A percentile compares a stretch with the other conserved stretches of the same genome.
Evolutionary conservation across 2,888 invertebrate species (phyloP).

Genomic region (Ptilodon capucinus): DNA sequence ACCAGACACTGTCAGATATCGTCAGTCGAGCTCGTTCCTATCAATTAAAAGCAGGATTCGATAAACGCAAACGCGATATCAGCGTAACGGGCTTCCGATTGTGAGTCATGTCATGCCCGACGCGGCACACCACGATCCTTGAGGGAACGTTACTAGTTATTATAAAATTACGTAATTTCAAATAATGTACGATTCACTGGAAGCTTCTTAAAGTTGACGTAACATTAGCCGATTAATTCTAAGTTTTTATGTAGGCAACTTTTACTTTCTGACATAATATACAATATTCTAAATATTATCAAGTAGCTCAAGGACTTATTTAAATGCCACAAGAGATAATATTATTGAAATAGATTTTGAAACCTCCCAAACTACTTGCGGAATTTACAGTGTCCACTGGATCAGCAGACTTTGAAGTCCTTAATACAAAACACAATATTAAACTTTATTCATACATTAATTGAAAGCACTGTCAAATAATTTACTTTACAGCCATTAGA

Average conservation of each 20-base stretch:
- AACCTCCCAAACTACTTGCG: too few relatives aligned
- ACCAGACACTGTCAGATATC: neutral
- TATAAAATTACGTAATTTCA: constrained; percentile 20
- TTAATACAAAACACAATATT: too few relatives aligned
- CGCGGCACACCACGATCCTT: constrained; percentile 11
- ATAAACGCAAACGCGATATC: constrained; percentile 13
- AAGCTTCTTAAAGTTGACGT: neutral
- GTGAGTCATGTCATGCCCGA: constrained; percentile 26
- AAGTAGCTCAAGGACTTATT: neutral
- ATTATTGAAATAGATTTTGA: too few relatives aligned
- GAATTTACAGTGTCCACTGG: neutral
- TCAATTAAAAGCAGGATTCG: constrained; percentile 22
- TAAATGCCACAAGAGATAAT: neutral
- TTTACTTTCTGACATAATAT: neutral
- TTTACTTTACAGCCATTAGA: too few relatives aligned
- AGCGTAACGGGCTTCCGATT: constrained; percentile 22
- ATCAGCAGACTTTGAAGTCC: too few relatives aligned
- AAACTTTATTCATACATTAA: too few relatives aligned
- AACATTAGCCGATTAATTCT: neutral
- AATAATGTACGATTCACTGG: neutral
- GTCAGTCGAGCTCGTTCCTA: constrained; percentile 15
- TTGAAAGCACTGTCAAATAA: too few relatives aligned
- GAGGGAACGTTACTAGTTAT: constrained; percentile 29
- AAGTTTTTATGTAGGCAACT: neutral
- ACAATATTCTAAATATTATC: neutral